Conservation (phyloP, 2,113 vertebrate genomes). For the Callochromis pleurospilus region DNA sequence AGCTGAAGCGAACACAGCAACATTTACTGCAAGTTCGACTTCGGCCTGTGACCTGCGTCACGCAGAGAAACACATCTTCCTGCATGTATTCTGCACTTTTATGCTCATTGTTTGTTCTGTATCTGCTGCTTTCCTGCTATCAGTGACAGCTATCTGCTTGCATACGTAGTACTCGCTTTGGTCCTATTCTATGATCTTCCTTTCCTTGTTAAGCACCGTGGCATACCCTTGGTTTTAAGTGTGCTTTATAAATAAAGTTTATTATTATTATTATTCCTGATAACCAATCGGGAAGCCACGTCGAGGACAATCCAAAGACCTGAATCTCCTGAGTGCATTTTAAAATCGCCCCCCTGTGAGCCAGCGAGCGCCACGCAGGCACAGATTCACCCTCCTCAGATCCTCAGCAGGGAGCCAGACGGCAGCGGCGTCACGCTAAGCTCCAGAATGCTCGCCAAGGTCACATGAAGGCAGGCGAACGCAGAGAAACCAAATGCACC, state of each 20-base stretch:
- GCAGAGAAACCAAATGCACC: neutral
- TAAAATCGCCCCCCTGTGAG: neutral
- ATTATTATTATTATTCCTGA: neutral
- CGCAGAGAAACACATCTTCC: neutral
- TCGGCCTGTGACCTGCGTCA: neutral
- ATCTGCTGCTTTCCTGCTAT: neutral
- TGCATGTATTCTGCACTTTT: neutral
- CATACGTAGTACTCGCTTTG: too few species aligned
- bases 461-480: neutral
- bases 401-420: neutral
- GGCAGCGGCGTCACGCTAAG: neutral
- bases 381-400: neutral
- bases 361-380: rapidly evolving
- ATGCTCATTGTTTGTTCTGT: neutral
- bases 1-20: rapidly evolving
- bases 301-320: neutral
- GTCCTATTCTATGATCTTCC: too few species aligned
- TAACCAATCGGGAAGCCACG: neutral
- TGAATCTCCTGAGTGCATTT: neutral
- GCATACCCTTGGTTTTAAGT: neutral
- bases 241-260: neutral
- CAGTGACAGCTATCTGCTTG: neutral
- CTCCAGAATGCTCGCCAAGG: neutral
- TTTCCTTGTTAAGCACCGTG: neutral
- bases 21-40: neutral